These are phyloP conservation scores for Cathartes aura DNA, from an alignment of 2,113 vertebrate species.

Conservation along the genomic window DNA sequence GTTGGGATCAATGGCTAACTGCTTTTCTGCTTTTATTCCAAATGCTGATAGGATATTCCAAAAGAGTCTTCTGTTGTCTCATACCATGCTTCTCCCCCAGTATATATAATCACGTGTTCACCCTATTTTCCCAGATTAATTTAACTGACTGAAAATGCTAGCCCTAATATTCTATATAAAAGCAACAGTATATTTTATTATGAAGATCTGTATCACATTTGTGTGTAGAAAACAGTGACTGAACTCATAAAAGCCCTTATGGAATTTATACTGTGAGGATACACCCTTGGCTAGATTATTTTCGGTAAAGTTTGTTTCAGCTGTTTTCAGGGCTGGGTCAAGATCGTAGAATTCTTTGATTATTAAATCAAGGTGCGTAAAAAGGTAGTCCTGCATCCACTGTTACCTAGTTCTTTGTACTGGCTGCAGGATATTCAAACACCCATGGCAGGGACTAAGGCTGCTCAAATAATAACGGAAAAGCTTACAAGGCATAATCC, in stretches of 20 bases:
- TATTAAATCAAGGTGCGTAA: background rate
- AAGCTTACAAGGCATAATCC: background rate
- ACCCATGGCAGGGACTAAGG: background rate
- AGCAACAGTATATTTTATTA: background rate
- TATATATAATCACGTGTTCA: background rate
- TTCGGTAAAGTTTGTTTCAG: background rate
- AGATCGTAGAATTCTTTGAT: background rate
- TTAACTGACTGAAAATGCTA: background rate
- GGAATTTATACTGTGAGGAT: background rate
- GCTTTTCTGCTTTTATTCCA: background rate
- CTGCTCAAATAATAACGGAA: background rate
- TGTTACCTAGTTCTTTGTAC: background rate
- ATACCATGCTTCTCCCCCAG: background rate
- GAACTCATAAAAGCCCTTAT: background rate
- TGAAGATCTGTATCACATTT: background rate
- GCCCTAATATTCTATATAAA: background rate
- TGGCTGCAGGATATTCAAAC: background rate
- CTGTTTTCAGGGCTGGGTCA: background rate
- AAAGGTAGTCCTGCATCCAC: background rate
- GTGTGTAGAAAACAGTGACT: background rate
- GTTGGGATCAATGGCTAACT: background rate
- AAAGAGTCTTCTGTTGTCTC: background rate
- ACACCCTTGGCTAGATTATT: background rate
- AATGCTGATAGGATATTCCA: too few species aligned
- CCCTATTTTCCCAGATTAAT: background rate